These are phyloP conservation scores for Leucosticte australis DNA, from an alignment of 2,113 vertebrate species.

Conservation along the genomic window DNA sequence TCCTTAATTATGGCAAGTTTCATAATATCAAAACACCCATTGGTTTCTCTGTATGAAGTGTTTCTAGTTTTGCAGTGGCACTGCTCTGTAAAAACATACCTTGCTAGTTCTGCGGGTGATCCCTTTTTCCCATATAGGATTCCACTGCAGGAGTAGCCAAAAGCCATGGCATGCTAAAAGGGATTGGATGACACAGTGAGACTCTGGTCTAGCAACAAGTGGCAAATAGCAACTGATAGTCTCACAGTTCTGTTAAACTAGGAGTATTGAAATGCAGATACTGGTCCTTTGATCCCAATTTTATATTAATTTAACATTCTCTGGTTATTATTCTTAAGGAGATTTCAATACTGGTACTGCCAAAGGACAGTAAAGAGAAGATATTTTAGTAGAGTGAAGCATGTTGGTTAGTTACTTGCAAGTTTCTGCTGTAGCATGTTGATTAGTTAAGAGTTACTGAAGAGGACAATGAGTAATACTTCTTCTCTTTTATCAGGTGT, in stretches of 20 bases:
- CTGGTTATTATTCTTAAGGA: neutral
- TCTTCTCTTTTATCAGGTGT: conserved; percentile 59
- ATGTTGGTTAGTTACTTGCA: neutral
- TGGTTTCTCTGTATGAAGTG: neutral
- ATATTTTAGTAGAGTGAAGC: neutral
- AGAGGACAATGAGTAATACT: neutral
- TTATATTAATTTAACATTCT: neutral
- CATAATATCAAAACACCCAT: fast-evolving
- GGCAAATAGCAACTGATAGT: neutral
- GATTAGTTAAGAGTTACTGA: neutral
- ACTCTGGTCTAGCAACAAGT: neutral
- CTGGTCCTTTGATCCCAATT: neutral
- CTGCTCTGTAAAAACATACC: neutral
- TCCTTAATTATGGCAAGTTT: neutral
- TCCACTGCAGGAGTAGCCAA: neutral
- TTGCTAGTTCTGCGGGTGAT: neutral
- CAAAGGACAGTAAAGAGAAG: neutral
- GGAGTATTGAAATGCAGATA: neutral
- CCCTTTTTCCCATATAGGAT: neutral
- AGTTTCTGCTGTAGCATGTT: neutral
- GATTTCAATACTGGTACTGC: neutral
- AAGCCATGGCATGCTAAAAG: neutral
- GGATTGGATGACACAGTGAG: neutral
- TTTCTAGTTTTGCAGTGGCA: neutral
- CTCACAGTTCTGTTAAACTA: neutral